These are phyloP conservation scores for Clarias pachynema DNA, from an alignment of 2,797 vertebrate species.

Conservation along the genomic window DNA sequence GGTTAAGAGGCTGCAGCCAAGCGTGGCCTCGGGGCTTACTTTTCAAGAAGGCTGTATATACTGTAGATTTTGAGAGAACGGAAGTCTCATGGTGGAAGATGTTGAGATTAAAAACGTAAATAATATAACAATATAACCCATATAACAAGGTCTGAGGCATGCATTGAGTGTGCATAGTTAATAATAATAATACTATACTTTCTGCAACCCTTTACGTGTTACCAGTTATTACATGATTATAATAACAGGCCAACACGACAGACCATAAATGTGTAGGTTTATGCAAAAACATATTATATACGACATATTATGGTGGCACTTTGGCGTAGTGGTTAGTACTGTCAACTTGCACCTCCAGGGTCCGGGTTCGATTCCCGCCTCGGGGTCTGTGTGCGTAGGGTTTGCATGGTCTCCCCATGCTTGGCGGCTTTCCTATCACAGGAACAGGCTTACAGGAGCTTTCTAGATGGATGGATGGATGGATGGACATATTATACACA, in stretches of 20 bases:
- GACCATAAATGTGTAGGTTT: background rate
- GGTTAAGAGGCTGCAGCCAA: background rate
- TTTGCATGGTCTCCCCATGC: too few relatives aligned
- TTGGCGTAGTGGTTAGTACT: too few relatives aligned
- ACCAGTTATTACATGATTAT: background rate
- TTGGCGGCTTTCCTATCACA: too few relatives aligned
- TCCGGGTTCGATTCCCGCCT: too few relatives aligned
- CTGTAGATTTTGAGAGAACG: background rate
- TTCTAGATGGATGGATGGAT: too few relatives aligned
- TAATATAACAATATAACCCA: background rate
- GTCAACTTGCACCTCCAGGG: too few relatives aligned
- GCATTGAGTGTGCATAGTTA: background rate
- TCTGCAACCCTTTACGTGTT: background rate
- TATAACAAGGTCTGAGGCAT: background rate
- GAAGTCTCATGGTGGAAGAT: background rate
- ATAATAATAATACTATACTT: background rate
- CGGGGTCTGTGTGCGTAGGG: too few relatives aligned
- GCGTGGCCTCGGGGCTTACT: background rate
- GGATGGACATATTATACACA: too few relatives aligned
- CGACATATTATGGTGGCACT: too few relatives aligned
- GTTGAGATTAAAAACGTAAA: background rate
- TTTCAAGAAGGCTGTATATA: background rate
- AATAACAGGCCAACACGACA: background rate
- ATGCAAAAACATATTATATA: background rate
- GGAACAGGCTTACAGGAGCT: too few relatives aligned